These are phyloP conservation scores for Atherix ibis DNA, from an alignment of 2,888 invertebrate genomes.

Conservation along the genomic window DNA sequence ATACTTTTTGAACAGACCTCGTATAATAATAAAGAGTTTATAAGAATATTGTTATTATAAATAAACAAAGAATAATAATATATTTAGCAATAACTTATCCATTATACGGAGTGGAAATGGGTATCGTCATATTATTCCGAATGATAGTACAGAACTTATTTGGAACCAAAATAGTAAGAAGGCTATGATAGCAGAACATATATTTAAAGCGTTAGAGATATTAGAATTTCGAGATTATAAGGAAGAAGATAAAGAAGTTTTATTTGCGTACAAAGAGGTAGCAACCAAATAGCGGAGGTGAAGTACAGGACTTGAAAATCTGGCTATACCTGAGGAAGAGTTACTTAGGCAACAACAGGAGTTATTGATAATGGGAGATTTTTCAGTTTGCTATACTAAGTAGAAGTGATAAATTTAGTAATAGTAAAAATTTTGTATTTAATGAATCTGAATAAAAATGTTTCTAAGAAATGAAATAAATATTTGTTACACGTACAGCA, in stretches of 20 bases:
- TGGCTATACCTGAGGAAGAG: constrained; percentile 98
- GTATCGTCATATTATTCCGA: constrained; percentile 82
- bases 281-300: constrained; percentile 91
- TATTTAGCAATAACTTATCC: constrained; percentile 43
- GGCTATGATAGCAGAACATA: constrained; percentile 94
- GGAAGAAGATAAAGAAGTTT: constrained; percentile 86
- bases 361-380: constrained; percentile 87
- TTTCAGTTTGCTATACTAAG: constrained; percentile 39
- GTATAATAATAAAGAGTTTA: constrained; percentile 84
- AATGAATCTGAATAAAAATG: too few species aligned
- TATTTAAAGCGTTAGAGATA: constrained; percentile 48
- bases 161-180: constrained; percentile 92
- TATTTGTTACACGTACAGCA: too few species aligned
- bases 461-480: too few species aligned
- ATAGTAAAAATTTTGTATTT: too few species aligned
- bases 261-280: constrained; percentile 90
- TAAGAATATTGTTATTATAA: background rate
- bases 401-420: too few species aligned
- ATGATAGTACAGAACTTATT: constrained; percentile 92
- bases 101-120: constrained; percentile 87
- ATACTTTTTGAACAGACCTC: too few species aligned
- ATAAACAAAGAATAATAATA: background rate
- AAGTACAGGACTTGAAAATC: constrained; percentile 89
- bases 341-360: constrained; percentile 91
- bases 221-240: constrained; percentile 78